Evolutionary conservation across 2,113 vertebrate species (phyloP).

Genomic region (Gavia stellata): DNA sequence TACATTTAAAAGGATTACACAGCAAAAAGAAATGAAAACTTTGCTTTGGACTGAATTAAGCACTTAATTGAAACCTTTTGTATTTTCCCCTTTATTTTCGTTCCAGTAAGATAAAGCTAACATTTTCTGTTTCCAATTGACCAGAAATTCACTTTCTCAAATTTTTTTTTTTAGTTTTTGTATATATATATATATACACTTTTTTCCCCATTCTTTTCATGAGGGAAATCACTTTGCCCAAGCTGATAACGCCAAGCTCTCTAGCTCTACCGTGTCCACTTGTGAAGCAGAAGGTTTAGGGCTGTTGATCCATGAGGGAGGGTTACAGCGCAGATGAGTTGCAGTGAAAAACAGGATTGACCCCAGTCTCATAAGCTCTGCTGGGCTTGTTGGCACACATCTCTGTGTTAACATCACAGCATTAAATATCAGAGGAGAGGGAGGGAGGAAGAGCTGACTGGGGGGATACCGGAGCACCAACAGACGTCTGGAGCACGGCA

Average conservation of each 20-base stretch:
- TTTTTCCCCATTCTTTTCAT: neutral
- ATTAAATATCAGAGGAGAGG: neutral
- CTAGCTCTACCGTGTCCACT: fast-evolving
- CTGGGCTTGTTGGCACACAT: neutral
- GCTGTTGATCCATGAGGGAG: neutral
- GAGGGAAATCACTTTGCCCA: neutral
- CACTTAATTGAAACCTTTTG: neutral
- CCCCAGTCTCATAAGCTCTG: neutral
- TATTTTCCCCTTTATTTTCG: neutral
- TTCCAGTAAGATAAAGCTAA: neutral
- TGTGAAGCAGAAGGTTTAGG: neutral
- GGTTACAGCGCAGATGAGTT: neutral
- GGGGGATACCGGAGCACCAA: neutral
- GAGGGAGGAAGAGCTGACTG: neutral
- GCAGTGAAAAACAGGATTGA: neutral
- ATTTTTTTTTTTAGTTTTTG: neutral
- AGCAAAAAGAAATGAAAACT: neutral
- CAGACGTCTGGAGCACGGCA: neutral
- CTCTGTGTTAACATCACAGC: neutral
- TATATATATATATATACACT: neutral
- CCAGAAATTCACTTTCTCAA: neutral
- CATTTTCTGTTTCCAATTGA: neutral
- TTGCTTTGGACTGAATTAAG: neutral
- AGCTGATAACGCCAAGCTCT: neutral
- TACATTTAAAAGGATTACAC: neutral